phyloP scores from a whole-genome alignment of 30 jellyfish, hydroid and myxozoan genomes.

The Calvadosia cruxmelitensis region DNA sequence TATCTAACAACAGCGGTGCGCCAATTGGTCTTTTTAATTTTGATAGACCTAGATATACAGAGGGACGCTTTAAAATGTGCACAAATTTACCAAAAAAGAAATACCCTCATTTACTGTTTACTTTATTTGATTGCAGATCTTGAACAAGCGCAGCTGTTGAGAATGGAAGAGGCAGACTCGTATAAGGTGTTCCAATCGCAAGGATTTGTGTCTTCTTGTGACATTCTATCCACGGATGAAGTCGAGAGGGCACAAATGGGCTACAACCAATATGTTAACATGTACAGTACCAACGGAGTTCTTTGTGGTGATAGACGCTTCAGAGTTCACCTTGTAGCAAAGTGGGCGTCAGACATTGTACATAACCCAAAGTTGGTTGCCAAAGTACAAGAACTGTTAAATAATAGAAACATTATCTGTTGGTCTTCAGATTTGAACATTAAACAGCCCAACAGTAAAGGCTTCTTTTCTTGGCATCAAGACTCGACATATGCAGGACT shows the following conservation, averaged over 20 bases:
- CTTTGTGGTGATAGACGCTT: not conserved
- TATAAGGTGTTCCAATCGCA: no score
- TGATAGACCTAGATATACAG: no score
- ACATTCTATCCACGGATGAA: not conserved
- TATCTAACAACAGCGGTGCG: no score
- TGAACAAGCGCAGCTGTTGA: no score
- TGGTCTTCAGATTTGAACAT: not conserved
- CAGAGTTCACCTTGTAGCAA: not conserved
- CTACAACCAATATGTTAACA: no score
- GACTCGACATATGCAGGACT: not conserved
- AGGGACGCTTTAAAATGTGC: no score
- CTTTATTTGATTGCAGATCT: no score
- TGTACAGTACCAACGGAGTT: not conserved
- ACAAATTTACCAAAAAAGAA: no score
- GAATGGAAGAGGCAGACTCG: no score
- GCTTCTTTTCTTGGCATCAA: not conserved
- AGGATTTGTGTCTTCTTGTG: not conserved
- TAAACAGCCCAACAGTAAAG: not conserved
- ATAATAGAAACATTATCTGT: not conserved
- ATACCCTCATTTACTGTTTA: no score
- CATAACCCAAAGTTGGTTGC: not conserved
- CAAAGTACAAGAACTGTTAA: constrained; percentile 1
- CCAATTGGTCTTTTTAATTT: no score
- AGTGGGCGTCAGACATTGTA: not conserved
- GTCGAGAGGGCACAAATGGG: not conserved